Conservation (phyloP, 92 coral and sea anemone genomes). For the Bergia puertoricense region DNA sequence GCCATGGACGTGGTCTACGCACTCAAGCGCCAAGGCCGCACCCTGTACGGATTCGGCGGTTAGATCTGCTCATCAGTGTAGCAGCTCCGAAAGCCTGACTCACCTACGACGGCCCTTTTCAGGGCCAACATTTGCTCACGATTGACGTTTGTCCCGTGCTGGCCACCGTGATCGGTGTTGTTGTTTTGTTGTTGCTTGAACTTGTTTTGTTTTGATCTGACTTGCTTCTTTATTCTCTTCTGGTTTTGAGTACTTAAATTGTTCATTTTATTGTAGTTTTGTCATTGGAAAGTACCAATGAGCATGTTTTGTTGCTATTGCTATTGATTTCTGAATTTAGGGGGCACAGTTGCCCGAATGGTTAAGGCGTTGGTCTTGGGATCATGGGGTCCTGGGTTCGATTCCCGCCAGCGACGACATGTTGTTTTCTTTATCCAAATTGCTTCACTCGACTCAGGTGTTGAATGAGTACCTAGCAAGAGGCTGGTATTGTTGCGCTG, state of each 20-base stretch:
- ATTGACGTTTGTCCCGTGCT: constrained; percentile 23
- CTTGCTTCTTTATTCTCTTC: not conserved
- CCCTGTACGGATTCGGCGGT: constrained; percentile 55
- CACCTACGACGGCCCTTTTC: constrained; percentile 19
- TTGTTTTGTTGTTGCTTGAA: constrained; percentile 12
- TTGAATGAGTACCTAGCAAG: not conserved
- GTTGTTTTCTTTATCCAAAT: not conserved
- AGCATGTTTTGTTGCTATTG: not conserved
- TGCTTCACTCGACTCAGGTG: not conserved
- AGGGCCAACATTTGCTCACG: constrained; percentile 24
- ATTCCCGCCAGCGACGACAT: not conserved
- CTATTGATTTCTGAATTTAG: not conserved
- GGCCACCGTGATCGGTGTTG: constrained; percentile 1
- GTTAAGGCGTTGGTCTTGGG: not conserved
- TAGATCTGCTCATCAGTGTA: constrained; percentile 23
- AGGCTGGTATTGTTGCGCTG: not conserved
- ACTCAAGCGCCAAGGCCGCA: constrained; percentile 56
- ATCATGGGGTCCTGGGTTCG: not conserved
- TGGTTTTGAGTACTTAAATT: not conserved
- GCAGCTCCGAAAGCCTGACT: constrained; percentile 12
- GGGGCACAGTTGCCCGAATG: not conserved
- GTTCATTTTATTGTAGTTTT: not conserved
- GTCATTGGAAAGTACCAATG: not conserved
- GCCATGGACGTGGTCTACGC: constrained; percentile 98
- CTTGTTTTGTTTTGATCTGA: not conserved